Base-by-base conservation (phyloP, 1,140 invertebrate species). In the Drosophila obscura region DNA sequence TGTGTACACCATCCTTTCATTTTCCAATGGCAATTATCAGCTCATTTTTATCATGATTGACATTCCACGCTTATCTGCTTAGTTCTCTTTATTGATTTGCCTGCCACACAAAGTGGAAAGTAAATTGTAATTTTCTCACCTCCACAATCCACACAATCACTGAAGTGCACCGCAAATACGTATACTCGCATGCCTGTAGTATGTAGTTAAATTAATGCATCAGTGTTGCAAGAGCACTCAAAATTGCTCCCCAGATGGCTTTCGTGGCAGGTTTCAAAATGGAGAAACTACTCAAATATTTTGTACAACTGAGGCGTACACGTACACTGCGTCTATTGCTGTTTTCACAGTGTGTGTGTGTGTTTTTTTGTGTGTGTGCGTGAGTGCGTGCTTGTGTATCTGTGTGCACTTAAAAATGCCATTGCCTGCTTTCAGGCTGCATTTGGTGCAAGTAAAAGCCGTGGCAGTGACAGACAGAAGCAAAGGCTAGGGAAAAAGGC, bases 391-490 rank as follows among this genome's bases (percentile, higher is more conserved):
- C 39, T 8, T 63, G 28, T 50, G 19, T 15, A 8, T 24, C 13
- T 49, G 24, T 15, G 57, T 60, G 49, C 49, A 67, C 55, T 76
- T 60, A 61, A 55, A 56, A 77, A 61, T 52, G 56, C 52, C 66
- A 59, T 57, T 64, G 71, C 55, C 60, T 50, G 59, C 71, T 60
- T 43, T 59, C 53, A 64, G 61, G 75, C 59, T 73, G 81, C 67
- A 77, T 39, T 41, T 28, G 63, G 49, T 58, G 22, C 64, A 41
- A 65, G 55, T 50, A 57, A 52, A 55, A 28, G 45, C 26, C 58
- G 62, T 55, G 53, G 43, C 50, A 43, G 8, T 15, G 16, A 44
- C 44, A 49, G 41, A 44, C 35, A 16, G 48, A 46, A 15, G 43
- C 49, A 74, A 69, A 56, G 77, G 69, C 51, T 5, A 41, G 49